Evolutionary conservation across 2,888 invertebrate genomes (phyloP).

Genomic region (Antheraea yamamai): DNA sequence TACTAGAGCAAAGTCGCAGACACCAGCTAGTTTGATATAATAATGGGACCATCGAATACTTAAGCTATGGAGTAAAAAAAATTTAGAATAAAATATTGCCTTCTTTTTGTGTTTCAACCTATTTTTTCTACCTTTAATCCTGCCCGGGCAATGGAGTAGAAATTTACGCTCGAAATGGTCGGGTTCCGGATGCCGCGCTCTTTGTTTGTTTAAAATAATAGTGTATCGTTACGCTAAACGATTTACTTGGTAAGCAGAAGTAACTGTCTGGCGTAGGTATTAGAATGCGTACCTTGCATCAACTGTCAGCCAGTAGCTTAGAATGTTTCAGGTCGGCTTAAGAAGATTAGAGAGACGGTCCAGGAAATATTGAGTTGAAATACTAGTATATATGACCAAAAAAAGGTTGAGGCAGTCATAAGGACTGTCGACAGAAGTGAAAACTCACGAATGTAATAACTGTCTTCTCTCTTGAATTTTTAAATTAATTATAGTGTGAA

Average conservation of each 20-base stretch:
- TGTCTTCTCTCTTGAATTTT: too few species aligned
- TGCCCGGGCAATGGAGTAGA: not conserved
- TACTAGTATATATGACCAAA: too few species aligned
- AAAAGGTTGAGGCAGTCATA: too few species aligned
- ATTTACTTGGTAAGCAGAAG: not conserved
- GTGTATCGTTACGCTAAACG: not conserved
- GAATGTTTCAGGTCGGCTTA: too few species aligned
- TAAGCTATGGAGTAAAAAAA: not conserved
- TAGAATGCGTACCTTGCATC: not conserved
- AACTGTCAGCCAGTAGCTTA: too few species aligned
- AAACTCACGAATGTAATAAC: too few species aligned
- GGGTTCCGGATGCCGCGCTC: conserved; percentile 7
- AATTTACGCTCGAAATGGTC: conserved; percentile 10
- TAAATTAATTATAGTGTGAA: too few species aligned
- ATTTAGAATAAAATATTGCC: not conserved
- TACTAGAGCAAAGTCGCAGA: too few species aligned
- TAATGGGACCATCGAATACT: not conserved
- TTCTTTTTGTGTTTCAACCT: not conserved
- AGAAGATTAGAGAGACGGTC: too few species aligned
- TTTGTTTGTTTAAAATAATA: conserved; percentile 3
- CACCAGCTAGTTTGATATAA: too few species aligned
- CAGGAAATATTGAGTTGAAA: too few species aligned
- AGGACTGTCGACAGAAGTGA: too few species aligned
- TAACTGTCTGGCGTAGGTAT: not conserved
- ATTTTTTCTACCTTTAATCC: not conserved